Evolutionary conservation across 2,888 invertebrate species (phyloP).

Genomic region (Ceraclea dissimilis): DNA sequence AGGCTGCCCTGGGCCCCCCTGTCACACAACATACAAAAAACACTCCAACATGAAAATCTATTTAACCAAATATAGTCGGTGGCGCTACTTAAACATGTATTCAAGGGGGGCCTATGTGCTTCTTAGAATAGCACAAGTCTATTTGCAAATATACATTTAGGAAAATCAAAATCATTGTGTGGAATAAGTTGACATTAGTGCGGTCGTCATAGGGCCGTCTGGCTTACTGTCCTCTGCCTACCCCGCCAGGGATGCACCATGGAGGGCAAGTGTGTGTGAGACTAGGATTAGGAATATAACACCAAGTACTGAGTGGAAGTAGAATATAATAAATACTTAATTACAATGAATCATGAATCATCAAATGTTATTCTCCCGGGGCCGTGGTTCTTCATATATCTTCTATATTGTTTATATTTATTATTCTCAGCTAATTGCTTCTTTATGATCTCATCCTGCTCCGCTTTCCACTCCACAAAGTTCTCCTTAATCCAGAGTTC

Average conservation of each 20-base stretch:
- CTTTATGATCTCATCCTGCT: slow-evolving; percentile 79
- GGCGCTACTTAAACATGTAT: too few relatives aligned
- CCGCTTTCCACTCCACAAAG: slow-evolving; percentile 68
- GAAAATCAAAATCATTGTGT: too few relatives aligned
- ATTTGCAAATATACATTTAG: too few relatives aligned
- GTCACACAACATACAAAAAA: not conserved
- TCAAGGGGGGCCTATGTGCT: too few relatives aligned
- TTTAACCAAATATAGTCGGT: not conserved
- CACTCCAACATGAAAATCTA: not conserved
- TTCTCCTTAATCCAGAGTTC: slow-evolving; percentile 81
- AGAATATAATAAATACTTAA: not conserved
- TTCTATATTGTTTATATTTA: slow-evolving; percentile 78
- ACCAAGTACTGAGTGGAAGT: not conserved
- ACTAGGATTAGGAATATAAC: too few relatives aligned
- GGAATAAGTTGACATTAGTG: too few relatives aligned
- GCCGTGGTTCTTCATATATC: slow-evolving; percentile 87
- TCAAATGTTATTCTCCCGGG: slow-evolving; percentile 88
- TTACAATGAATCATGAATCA: slow-evolving; percentile 45
- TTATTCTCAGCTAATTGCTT: slow-evolving; percentile 79
- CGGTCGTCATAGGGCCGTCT: too few relatives aligned
- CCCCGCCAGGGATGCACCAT: too few relatives aligned
- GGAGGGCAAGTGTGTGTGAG: too few relatives aligned
- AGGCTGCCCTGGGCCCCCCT: too few relatives aligned
- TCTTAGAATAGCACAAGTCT: too few relatives aligned
- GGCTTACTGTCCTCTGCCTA: too few relatives aligned